Conservation (phyloP, 2,113 vertebrate species). For the Podocnemis expansa region DNA sequence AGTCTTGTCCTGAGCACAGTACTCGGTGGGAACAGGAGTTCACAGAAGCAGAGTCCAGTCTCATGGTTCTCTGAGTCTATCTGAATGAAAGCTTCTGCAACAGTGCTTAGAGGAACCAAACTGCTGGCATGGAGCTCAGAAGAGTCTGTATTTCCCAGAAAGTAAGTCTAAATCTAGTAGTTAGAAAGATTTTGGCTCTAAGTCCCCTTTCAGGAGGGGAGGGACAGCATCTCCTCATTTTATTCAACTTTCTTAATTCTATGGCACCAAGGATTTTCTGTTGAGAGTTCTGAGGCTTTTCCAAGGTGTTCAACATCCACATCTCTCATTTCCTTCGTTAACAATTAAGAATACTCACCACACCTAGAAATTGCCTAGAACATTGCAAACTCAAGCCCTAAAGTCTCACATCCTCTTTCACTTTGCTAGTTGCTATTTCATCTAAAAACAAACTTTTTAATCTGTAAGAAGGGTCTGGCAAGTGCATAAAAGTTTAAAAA, state of each 20-base stretch:
- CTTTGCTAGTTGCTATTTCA: background rate
- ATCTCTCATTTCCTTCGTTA: background rate
- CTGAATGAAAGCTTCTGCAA: background rate
- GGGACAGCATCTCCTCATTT: background rate
- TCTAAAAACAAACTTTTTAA: background rate
- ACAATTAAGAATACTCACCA: rapidly evolving
- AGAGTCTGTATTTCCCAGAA: background rate
- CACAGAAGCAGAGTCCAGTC: background rate
- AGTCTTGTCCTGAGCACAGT: background rate
- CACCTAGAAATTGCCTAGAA: background rate
- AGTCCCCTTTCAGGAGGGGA: background rate
- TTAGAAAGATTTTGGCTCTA: background rate
- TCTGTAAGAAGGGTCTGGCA: background rate
- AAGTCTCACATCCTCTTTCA: background rate
- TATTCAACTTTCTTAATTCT: background rate
- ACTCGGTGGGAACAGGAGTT: background rate
- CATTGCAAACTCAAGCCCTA: background rate
- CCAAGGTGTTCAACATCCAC: background rate
- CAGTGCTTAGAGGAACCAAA: background rate
- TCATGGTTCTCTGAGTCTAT: background rate
- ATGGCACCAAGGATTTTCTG: background rate
- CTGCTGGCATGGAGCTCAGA: background rate
- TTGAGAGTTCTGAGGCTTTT: background rate
- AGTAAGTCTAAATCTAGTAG: background rate
- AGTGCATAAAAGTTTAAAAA: background rate